Evolutionary conservation across 2,113 vertebrate genomes (phyloP).

Genomic region (Chlamydotis undulata): DNA sequence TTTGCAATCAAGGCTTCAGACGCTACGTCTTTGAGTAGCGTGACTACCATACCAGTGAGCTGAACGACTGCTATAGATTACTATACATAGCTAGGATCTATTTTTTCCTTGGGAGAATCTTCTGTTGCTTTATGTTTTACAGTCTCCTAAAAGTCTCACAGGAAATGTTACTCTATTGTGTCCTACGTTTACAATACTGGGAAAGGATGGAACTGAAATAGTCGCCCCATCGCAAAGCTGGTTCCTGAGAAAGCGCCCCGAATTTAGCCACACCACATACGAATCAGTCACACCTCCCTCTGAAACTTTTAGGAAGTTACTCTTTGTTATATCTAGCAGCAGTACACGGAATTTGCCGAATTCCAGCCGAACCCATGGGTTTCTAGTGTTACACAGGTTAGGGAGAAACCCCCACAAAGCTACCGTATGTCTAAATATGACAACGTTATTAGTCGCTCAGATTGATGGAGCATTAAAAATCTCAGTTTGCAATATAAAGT

Average conservation of each 20-base stretch:
- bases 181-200: conserved; percentile 72
- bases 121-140: conserved; percentile 2
- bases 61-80: neutral
- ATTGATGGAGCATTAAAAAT: neutral
- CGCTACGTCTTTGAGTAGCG: neutral
- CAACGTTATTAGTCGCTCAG: neutral
- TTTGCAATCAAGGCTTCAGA: neutral
- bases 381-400: neutral
- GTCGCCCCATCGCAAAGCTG: conserved; percentile 34
- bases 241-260: neutral
- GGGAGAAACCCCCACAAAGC: neutral
- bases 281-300: neutral
- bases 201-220: conserved; percentile 66
- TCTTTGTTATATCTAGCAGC: neutral
- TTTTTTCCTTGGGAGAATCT: conserved; percentile 61
- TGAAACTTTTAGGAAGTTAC: neutral
- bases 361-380: neutral
- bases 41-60: neutral
- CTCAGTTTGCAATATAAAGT: neutral
- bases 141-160: conserved; percentile 12
- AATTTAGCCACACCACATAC: neutral
- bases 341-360: neutral
- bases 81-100: conserved; percentile 21
- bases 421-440: neutral
- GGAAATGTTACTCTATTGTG: conserved; percentile 74